A percentile compares a stretch with the other conserved stretches of the same genome.
These are phyloP conservation scores for Antigone vipio DNA, from an alignment of 2,113 vertebrate species.

Conservation along the genomic window DNA sequence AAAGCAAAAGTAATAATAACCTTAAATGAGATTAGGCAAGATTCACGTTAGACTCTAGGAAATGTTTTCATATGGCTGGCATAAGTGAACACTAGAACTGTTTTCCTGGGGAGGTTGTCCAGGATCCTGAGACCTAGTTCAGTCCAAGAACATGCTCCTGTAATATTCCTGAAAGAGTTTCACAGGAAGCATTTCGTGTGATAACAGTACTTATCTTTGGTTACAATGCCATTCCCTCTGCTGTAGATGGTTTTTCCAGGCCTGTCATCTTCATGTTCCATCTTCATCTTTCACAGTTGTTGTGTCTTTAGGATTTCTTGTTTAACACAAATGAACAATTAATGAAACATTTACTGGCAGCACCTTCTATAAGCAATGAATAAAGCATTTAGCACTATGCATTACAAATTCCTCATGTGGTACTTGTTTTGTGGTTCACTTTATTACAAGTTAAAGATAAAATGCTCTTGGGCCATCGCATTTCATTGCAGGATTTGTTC, in stretches of 20 bases:
- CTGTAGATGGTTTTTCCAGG: not conserved
- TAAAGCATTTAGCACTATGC: not conserved
- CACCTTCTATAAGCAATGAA: not conserved
- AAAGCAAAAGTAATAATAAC: not conserved
- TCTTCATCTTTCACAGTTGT: not conserved
- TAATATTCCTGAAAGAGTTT: not conserved
- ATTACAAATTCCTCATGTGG: not conserved
- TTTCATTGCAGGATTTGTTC: not conserved
- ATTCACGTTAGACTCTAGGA: not conserved
- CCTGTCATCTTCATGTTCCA: accelerated
- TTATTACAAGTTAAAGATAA: not conserved
- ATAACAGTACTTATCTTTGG: not conserved
- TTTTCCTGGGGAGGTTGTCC: not conserved
- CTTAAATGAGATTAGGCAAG: not conserved
- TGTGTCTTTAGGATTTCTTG: not conserved
- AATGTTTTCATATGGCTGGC: not conserved
- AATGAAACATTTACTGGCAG: not conserved
- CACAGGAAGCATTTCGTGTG: not conserved
- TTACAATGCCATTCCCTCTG: not conserved
- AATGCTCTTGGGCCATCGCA: not conserved
- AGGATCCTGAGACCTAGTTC: not conserved
- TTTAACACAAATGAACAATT: not conserved
- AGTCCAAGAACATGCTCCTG: not conserved
- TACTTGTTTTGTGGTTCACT: not conserved
- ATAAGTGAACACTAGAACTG: not conserved